Conservation (phyloP, 1,140 invertebrate genomes). For the Solenopsis fugax region DNA sequence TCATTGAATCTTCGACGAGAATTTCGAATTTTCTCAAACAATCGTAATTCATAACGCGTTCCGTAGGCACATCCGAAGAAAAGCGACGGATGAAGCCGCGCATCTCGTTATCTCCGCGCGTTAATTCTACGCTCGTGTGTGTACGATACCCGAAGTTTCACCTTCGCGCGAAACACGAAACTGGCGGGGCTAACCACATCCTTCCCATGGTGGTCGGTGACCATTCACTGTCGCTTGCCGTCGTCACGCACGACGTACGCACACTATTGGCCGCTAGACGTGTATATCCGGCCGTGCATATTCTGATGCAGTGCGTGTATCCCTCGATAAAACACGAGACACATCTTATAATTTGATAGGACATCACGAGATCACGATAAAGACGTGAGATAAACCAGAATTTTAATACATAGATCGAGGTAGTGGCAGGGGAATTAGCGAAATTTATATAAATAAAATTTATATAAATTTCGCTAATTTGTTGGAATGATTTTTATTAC, state of each 20-base stretch:
- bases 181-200: conserved; percentile 76
- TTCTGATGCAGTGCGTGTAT: conserved; percentile 42
- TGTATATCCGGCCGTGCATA: conserved; percentile 38
- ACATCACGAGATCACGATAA: neutral
- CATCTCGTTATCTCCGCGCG: conserved; percentile 3
- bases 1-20: neutral
- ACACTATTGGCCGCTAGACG: conserved; percentile 19
- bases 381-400: neutral
- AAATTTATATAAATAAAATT: conserved; percentile 9
- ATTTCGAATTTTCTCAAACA: conserved; percentile 13
- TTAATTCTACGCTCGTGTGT: conserved; percentile 37
- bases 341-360: conserved; percentile 22
- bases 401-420: neutral
- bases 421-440: neutral
- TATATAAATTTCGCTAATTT: too few relatives aligned
- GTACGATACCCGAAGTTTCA: conserved; percentile 52
- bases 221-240: conserved; percentile 67
- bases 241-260: conserved; percentile 70
- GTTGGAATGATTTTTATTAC: neutral
- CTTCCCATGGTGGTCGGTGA: conserved; percentile 67
- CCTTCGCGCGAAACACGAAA: conserved; percentile 73
- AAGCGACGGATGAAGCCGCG: conserved; percentile 15
- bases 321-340: conserved; percentile 30
- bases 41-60: neutral
- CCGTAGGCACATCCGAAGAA: neutral